A percentile compares a stretch with the other conserved stretches of the same genome.
These are phyloP conservation scores for Rhynchotus rufescens DNA, from an alignment of 2,797 vertebrate species.

Conservation along the genomic window DNA sequence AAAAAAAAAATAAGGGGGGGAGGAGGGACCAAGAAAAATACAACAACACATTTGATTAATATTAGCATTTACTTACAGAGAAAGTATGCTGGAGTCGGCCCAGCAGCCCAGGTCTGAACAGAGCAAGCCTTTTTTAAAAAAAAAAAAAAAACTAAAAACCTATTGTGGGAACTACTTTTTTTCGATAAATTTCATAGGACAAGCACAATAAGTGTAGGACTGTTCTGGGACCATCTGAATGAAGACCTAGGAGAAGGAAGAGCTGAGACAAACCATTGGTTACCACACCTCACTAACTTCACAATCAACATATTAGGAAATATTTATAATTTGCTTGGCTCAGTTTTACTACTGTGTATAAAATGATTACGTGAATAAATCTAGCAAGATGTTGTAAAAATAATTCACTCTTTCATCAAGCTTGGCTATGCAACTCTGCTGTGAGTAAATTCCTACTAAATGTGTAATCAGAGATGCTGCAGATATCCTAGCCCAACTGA, in stretches of 20 bases:
- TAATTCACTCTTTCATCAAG: not conserved
- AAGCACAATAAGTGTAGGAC: not conserved
- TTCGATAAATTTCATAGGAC: not conserved
- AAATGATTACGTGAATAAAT: not conserved
- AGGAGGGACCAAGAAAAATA: not conserved
- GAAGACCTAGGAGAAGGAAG: not conserved
- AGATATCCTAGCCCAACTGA: not conserved
- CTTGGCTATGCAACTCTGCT: not conserved
- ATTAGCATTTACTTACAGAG: not conserved
- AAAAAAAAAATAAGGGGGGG: no score
- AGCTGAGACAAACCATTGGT: not conserved
- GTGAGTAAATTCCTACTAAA: not conserved
- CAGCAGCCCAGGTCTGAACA: not conserved
- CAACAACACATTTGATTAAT: fast-evolving
- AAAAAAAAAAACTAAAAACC: not conserved
- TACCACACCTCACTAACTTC: not conserved
- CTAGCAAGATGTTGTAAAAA: not conserved
- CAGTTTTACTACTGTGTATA: not conserved
- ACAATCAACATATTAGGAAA: not conserved
- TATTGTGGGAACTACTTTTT: not conserved
- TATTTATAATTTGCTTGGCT: not conserved
- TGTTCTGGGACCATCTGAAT: not conserved
- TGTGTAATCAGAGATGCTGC: not conserved
- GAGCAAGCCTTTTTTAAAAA: not conserved
- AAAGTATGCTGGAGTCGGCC: not conserved